Evolutionary conservation across 2,113 vertebrate species (phyloP), one percentile per base, ranked within the genome.

Genomic region (Cyanistes caeruleus): DNA sequence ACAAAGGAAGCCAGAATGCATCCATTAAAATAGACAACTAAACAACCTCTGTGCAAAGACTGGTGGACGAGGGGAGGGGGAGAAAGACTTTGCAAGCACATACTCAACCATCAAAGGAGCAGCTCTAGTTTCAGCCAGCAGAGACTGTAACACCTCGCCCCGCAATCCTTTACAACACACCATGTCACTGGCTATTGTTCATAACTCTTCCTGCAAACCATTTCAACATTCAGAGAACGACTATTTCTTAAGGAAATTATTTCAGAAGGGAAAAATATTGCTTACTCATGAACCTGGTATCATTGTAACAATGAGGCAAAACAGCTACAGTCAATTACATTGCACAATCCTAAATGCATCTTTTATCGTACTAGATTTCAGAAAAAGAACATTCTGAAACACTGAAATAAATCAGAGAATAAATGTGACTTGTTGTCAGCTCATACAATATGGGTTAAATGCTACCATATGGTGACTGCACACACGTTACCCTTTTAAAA

Each of bases 341-440:
- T 97, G 55, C 91, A 84, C 87, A 86, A 83, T 49, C 23, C 51
- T 63, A 90, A 81, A 46, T 22, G 72, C 89, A 92, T 73, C 83
- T 78, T 69, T 91, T 91, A 39, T 88, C 77, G 81, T 46, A 81
- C 84, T 33, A 79, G 68, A 92, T 89, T 90, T 95, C 95, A 49
- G 58, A 81, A 88, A 96, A 95, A 96, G 95, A 97, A 93, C 95
- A 93, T 95, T 97, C 96, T 95, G 72, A 94, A 97, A 95, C 24
- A 86, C 68, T 68, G 33, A 96, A 95, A 97, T 94, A 93, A 97
- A 97, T 97, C 97, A 97, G 43, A 43, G 79, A 84, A 95, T 85
- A 89, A 93, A 92, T 91, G 81, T 68, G 85, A 93, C 62, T 83
- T 83, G 62, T 41, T 89, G 93, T 83, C 95, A 87, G 96, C 86